These are phyloP conservation scores for Apteryx mantelli DNA, from an alignment of 2,113 vertebrate genomes.

Conservation along the genomic window DNA sequence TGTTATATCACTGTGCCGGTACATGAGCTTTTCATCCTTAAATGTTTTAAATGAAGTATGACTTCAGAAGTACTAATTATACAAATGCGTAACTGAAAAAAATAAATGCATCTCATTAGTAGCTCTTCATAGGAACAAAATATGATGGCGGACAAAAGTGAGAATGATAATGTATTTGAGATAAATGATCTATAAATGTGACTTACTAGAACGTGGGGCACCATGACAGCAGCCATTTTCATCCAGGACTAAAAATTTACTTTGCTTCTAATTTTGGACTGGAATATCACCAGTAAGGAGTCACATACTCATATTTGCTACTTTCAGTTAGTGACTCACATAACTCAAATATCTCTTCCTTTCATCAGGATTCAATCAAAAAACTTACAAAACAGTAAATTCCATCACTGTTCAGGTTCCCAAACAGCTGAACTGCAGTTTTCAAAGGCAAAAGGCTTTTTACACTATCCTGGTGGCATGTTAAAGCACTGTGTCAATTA, in stretches of 20 bases:
- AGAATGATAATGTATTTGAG: neutral
- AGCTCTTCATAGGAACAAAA: neutral
- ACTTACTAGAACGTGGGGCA: neutral
- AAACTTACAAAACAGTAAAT: conserved; percentile 10
- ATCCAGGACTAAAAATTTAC: neutral
- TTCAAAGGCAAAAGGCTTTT: neutral
- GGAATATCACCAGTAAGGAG: neutral
- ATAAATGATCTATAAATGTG: neutral
- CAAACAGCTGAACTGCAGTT: neutral
- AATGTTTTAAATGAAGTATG: neutral
- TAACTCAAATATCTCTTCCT: conserved; percentile 2
- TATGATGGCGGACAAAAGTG: neutral
- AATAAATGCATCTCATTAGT: neutral
- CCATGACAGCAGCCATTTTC: neutral
- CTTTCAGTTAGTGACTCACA: neutral
- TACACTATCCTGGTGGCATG: neutral
- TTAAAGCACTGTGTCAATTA: conserved; percentile 5
- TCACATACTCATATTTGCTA: neutral
- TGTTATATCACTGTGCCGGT: neutral
- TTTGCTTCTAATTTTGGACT: neutral
- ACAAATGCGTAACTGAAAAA: neutral
- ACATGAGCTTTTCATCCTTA: neutral
- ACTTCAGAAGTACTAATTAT: neutral
- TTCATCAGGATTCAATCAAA: neutral
- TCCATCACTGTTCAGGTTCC: neutral